Conservation (phyloP, 2,888 invertebrate genomes). For the Oligia latruncula region DNA sequence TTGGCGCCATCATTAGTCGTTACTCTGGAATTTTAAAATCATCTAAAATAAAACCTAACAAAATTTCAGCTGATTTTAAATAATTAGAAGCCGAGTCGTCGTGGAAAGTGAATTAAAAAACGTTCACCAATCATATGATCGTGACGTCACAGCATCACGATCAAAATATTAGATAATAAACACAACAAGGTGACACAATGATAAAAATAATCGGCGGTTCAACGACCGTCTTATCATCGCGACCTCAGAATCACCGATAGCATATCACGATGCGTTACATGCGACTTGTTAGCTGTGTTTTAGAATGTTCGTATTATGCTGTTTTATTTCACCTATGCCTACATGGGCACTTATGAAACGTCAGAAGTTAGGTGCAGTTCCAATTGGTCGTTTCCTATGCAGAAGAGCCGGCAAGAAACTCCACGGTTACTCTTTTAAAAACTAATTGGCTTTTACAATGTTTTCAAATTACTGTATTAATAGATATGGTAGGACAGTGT, state of each 20-base stretch:
- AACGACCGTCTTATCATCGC: slow-evolving; percentile 72
- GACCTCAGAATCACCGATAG: slow-evolving; percentile 78
- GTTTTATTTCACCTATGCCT: background rate
- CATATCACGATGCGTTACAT: slow-evolving; percentile 40
- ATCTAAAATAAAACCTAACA: background rate
- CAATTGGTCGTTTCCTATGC: background rate
- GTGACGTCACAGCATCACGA: slow-evolving; percentile 60
- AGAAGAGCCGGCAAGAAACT: background rate
- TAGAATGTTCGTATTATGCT: slow-evolving; percentile 5
- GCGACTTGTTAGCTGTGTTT: slow-evolving; percentile 18
- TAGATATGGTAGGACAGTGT: background rate
- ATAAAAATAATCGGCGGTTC: slow-evolving; percentile 74
- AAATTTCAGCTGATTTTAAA: background rate
- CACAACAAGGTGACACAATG: slow-evolving; percentile 75
- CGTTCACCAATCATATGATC: slow-evolving; percentile 58
- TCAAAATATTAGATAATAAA: slow-evolving; percentile 70
- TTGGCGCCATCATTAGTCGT: too few relatives aligned
- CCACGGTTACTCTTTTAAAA: background rate
- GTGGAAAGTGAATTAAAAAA: slow-evolving; percentile 32
- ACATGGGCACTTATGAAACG: background rate
- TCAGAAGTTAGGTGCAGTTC: background rate
- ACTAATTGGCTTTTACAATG: background rate
- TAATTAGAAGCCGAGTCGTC: slow-evolving; percentile 8
- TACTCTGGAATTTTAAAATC: background rate
- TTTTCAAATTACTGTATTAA: background rate